phyloP scores from a whole-genome alignment of 1,140 invertebrate species.

The Scaptomyza montana region DNA sequence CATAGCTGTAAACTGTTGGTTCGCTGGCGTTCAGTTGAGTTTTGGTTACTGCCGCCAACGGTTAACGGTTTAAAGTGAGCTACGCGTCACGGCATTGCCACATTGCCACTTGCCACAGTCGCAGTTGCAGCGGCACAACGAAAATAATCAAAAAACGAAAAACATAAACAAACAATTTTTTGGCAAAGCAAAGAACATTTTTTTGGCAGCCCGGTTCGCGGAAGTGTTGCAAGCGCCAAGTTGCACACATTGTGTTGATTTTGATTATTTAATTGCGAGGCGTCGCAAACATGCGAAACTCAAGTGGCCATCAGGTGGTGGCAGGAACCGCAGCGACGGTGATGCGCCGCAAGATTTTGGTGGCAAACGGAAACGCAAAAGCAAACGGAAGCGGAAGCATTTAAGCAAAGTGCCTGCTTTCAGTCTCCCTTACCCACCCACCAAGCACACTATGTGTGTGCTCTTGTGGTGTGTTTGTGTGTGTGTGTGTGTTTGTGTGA shows the following conservation, averaged over 20 bases:
- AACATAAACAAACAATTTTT: conserved; percentile 41
- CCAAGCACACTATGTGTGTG: conserved; percentile 8
- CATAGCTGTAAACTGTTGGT: conserved; percentile 46
- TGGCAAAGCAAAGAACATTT: neutral
- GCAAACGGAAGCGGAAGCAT: conserved; percentile 57
- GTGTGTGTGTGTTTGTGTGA: conserved; percentile 14
- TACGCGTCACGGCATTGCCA: conserved; percentile 40
- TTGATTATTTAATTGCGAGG: conserved; percentile 20
- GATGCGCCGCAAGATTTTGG: conserved; percentile 34
- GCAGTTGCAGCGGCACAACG: neutral
- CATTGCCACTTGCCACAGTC: conserved; percentile 37
- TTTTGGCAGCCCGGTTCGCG: neutral
- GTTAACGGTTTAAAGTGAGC: conserved; percentile 46
- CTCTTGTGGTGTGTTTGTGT: conserved; percentile 14
- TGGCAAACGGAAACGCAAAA: conserved; percentile 36
- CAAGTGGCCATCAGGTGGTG: conserved; percentile 39
- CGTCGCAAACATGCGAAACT: conserved; percentile 13
- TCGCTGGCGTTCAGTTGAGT: conserved; percentile 69
- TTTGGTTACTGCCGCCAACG: conserved; percentile 78
- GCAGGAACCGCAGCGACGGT: conserved; percentile 20
- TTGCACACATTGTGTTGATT: neutral
- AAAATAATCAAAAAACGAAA: conserved; percentile 11
- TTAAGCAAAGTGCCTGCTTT: conserved; percentile 52
- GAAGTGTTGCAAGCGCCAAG: conserved; percentile 1
- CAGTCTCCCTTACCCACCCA: neutral